Percentiles rank a stretch among this genome's conserved stretches.
Evolutionary conservation across 2,888 invertebrate species (phyloP).

Genomic region (Polyommatus iphigenia): DNA sequence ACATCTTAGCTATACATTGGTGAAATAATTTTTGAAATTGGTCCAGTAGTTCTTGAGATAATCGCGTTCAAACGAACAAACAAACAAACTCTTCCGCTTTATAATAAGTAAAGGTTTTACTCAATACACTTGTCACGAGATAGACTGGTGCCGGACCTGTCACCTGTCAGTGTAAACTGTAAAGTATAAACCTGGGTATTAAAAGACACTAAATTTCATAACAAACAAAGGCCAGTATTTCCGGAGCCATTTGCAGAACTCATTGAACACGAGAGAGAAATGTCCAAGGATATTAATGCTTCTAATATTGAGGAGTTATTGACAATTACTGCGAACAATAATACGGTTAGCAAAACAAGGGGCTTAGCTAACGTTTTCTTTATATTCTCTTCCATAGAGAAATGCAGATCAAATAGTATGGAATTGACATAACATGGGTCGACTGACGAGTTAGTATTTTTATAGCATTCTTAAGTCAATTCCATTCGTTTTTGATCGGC

Average conservation of each 20-base stretch:
- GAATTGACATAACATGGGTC: no score
- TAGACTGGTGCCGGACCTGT: not conserved
- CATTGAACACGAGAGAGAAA: not conserved
- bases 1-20: no score
- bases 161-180: not conserved
- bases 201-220: not conserved
- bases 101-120: no score
- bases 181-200: not conserved
- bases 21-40: no score
- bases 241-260: not conserved
- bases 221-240: not conserved
- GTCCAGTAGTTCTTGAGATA: no score
- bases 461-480: no score
- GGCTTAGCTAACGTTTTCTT: not conserved
- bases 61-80: no score
- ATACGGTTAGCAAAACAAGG: not conserved
- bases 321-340: not conserved
- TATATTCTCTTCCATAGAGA: not conserved
- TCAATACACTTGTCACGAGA: not conserved
- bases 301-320: constrained; percentile 13
- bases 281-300: not conserved
- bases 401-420: not conserved
- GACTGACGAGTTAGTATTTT: no score
- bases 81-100: no score
- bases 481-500: no score